Base-by-base conservation (phyloP, 2,113 vertebrate species). In the Ochotona princeps region DNA sequence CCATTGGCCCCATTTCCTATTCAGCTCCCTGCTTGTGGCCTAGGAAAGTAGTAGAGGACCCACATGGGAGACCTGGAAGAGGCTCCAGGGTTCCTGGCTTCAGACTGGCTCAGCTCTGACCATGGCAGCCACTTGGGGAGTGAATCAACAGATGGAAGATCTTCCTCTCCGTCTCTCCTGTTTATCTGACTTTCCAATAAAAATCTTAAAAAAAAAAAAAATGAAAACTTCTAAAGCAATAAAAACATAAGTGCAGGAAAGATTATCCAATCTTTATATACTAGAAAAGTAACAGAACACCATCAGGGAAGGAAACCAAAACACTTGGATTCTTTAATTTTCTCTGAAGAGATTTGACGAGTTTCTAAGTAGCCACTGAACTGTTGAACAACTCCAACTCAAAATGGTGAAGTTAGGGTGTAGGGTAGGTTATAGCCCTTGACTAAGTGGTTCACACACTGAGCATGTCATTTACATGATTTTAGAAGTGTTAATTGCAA, bases 391-490 rank as follows among this genome's bases (percentile, higher is more conserved):
- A 28, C 57, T 15, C 83, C 26, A 54, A 85, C 32, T 44, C 81
- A 89, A 79, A 91, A 63, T 44, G 15, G n/a, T n/a, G 91, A 92
- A 95, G 67, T 51, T 35, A 57, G 92, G 49, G 87, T 72, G 44
- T 32, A 15, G 11, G 7, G 26, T 87, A 86, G 88, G 51, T 84
- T 73, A 78, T 13, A 84, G 67, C 60, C 78, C 20, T 84, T 73
- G 69, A 92, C n/a, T 44, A 76, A 83, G 81, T 2, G 12, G 26
- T 7, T 69, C 38, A 13, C 44, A 73, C 76, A 92, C 65, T 47
- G 12, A 76, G 7, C 32, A 47, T 14, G 1, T 25, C 60, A 18
- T 54, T 89, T 89, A n/a, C 91, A 89, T 66, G 63, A 89, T 47
- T 84, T 82, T 87, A 93, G 49, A 80, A 91, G 15, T 78, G 30